These are phyloP conservation scores for Pharmacophagus antenor DNA, from an alignment of 2,888 invertebrate species.

Conservation along the genomic window DNA sequence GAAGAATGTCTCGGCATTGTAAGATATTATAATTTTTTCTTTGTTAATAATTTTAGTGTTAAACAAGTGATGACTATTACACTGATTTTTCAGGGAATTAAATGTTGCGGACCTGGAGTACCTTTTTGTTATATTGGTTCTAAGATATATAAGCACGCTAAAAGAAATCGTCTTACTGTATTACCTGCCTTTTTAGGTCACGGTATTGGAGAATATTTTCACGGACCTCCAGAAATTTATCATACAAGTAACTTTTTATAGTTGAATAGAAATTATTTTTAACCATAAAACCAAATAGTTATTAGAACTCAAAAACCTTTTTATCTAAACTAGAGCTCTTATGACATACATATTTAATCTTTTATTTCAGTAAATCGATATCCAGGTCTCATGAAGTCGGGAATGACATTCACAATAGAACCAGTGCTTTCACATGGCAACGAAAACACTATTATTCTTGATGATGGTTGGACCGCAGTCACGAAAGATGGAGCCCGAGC, in stretches of 20 bases:
- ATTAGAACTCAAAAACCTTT: no score
- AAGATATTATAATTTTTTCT: slow-evolving; percentile 40
- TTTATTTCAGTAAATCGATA: slow-evolving; percentile 81
- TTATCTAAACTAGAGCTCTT: no score
- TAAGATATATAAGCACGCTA: slow-evolving; percentile 83
- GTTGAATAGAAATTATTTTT: background rate
- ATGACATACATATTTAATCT: no score
- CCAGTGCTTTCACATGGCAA: slow-evolving; percentile 91
- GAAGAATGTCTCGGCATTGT: slow-evolving; percentile 85
- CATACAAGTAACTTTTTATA: slow-evolving; percentile 93
- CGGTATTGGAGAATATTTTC: slow-evolving; percentile 95
- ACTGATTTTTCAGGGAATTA: slow-evolving; percentile 77
- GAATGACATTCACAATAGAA: slow-evolving; percentile 98
- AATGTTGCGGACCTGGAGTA: slow-evolving; percentile 81
- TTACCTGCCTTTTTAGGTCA: slow-evolving; percentile 93
- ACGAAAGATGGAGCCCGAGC: slow-evolving; percentile 90
- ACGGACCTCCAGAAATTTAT: slow-evolving; percentile 94
- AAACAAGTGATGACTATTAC: slow-evolving; percentile 9
- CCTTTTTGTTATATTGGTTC: slow-evolving; percentile 83
- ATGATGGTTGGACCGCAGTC: slow-evolving; percentile 96
- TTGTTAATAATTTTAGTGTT: background rate
- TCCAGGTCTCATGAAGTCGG: slow-evolving; percentile 87
- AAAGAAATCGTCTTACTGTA: slow-evolving; percentile 82
- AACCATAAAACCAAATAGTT: no score
- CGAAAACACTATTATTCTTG: slow-evolving; percentile 83